phyloP scores from a whole-genome alignment of 1,140 invertebrate species.

The Lordiphosa mommai region DNA sequence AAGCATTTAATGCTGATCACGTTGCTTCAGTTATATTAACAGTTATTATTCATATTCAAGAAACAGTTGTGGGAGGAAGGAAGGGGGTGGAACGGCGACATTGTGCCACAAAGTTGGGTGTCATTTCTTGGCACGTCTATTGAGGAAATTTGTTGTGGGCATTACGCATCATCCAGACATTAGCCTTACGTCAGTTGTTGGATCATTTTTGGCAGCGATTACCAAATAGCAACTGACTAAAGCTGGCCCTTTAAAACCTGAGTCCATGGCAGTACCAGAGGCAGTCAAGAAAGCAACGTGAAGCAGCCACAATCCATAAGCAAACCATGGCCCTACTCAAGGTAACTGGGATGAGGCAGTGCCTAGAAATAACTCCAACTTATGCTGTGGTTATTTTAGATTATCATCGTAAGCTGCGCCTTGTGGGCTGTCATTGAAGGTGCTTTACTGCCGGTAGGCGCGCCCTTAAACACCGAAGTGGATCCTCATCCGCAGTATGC shows the following conservation, averaged over 20 bases:
- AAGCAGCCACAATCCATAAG: conserved; percentile 12
- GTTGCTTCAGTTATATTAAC: conserved; percentile 26
- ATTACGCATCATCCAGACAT: not conserved
- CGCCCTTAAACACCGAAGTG: conserved; percentile 80
- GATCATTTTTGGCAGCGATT: conserved; percentile 50
- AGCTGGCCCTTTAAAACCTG: conserved; percentile 50
- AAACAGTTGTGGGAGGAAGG: no score
- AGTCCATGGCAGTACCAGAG: not conserved
- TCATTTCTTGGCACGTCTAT: conserved; percentile 43
- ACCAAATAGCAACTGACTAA: conserved; percentile 29
- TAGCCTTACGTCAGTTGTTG: conserved; percentile 40
- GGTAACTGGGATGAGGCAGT: conserved; percentile 34
- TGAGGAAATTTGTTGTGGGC: conserved; percentile 42
- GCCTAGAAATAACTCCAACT: no score
- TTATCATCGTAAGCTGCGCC: conserved; percentile 53
- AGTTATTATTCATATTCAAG: conserved; percentile 56
- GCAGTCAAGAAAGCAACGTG: conserved; percentile 45
- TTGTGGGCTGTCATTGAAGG: conserved; percentile 56
- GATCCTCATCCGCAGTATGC: conserved; percentile 83
- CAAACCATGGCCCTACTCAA: conserved; percentile 66
- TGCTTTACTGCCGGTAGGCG: conserved; percentile 50
- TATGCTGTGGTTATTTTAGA: not conserved
- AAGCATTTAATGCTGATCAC: conserved; percentile 38
- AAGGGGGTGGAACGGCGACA: no score
- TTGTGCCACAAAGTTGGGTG: conserved; percentile 39